phyloP scores from a whole-genome alignment of 2,888 invertebrate species.

The Andrena bucephala region DNA sequence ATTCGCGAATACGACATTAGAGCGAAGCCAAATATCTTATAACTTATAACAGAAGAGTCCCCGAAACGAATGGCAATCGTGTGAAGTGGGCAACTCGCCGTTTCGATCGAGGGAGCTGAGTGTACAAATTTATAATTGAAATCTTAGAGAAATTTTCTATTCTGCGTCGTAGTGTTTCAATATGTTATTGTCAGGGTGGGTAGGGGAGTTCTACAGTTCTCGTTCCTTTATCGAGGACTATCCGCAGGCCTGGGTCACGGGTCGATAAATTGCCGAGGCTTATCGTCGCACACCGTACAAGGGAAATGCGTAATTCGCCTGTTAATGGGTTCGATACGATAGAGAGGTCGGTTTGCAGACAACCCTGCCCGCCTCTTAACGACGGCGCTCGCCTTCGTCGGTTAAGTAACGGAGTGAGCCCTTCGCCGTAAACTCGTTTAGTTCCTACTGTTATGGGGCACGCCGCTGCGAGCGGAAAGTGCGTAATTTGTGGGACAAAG shows the following conservation, averaged over 20 bases:
- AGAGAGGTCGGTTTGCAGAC: not conserved
- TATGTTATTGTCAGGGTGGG: no score
- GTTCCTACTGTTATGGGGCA: not conserved
- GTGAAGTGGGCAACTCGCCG: no score
- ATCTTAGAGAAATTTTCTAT: no score
- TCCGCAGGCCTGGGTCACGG: conserved; percentile 12
- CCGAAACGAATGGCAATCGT: no score
- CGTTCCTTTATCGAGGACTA: conserved; percentile 37
- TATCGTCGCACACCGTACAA: conserved; percentile 35
- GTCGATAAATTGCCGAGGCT: conserved; percentile 37
- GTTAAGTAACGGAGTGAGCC: not conserved
- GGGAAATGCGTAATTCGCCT: conserved; percentile 55
- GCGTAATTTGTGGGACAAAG: conserved; percentile 34
- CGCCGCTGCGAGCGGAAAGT: not conserved
- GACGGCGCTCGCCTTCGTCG: conserved; percentile 6
- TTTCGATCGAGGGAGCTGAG: no score
- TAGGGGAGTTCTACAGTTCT: not conserved
- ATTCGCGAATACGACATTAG: no score
- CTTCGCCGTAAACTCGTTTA: not conserved
- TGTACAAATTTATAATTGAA: no score
- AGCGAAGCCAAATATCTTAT: no score
- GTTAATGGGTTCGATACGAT: conserved; percentile 52
- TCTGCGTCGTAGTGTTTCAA: no score
- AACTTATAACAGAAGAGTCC: no score
- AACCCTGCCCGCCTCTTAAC: conserved; percentile 3